These are phyloP conservation scores for Saimiri boliviensis DNA, from an alignment of 2,113 vertebrate species.

Conservation along the genomic window DNA sequence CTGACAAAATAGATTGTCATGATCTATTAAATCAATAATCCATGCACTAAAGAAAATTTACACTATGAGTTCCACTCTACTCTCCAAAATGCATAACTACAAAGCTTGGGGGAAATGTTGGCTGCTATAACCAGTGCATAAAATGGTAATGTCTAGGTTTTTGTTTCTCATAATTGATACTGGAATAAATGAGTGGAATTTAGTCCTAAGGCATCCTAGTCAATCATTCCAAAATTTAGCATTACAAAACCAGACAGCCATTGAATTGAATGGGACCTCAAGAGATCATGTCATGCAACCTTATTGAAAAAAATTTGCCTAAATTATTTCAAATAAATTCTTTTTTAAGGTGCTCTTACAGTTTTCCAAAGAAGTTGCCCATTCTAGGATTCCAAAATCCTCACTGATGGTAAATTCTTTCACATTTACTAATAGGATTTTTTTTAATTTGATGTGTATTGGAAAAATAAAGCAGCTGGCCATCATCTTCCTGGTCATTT, in stretches of 20 bases:
- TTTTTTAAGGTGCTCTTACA: background rate
- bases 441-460: background rate
- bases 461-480: background rate
- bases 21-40: slow-evolving; percentile 81
- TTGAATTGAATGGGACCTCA: slow-evolving; percentile 36
- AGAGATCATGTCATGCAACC: slow-evolving; percentile 37
- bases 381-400: background rate
- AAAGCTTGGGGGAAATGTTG: slow-evolving; percentile 7
- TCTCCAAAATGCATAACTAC: slow-evolving; percentile 61
- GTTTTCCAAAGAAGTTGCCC: background rate
- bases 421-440: background rate
- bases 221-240: slow-evolving; percentile 60
- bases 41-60: slow-evolving; percentile 74
- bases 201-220: slow-evolving; percentile 58
- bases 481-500: background rate
- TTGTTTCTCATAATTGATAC: background rate
- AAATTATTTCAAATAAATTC: slow-evolving; percentile 45
- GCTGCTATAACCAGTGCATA: slow-evolving; percentile 48
- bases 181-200: slow-evolving; percentile 44
- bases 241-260: slow-evolving; percentile 42
- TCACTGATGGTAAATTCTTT: background rate
- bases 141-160: slow-evolving; percentile 58
- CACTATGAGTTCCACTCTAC: slow-evolving; percentile 58
- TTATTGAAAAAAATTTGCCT: slow-evolving; percentile 31
- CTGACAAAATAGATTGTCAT: slow-evolving; percentile 75